Conservation (phyloP, 2,113 vertebrate genomes). For the Ondatra zibethicus region DNA sequence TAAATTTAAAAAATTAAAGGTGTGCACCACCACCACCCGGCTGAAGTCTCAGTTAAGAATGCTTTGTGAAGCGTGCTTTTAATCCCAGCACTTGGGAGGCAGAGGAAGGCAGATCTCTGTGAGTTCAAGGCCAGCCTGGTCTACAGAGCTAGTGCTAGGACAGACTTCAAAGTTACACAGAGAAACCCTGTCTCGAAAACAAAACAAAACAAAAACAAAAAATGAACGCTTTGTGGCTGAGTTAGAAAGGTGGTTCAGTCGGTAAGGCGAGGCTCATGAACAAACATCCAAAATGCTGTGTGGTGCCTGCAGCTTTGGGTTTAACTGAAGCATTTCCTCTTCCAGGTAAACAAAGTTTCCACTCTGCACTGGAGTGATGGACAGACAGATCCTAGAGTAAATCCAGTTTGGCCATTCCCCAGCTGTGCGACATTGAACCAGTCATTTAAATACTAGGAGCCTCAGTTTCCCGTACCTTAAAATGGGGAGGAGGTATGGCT, state of each 20-base stretch:
- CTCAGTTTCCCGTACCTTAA: neutral
- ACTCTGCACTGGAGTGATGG: fast-evolving
- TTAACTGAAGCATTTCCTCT: too few relatives aligned
- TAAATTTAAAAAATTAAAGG: neutral
- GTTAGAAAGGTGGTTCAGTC: neutral
- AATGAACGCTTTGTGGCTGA: neutral
- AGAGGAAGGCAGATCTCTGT: too few relatives aligned
- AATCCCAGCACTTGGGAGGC: too few relatives aligned
- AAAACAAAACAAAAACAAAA: too few relatives aligned
- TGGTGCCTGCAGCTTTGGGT: neutral
- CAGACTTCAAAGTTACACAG: too few relatives aligned
- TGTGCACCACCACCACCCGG: too few relatives aligned
- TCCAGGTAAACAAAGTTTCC: neutral
- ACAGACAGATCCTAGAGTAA: too few relatives aligned
- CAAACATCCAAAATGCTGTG: fast-evolving
- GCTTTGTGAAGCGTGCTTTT: too few relatives aligned
- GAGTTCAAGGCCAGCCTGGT: too few relatives aligned
- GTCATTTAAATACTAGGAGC: neutral
- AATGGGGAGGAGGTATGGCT: neutral
- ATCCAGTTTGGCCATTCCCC: too few relatives aligned
- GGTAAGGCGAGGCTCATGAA: neutral
- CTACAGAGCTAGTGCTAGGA: too few relatives aligned
- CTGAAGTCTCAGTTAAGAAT: neutral
- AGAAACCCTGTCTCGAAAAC: too few relatives aligned
- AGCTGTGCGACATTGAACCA: neutral